Evolutionary conservation across 2,888 invertebrate genomes (phyloP), one percentile per base, ranked within the genome.

Genomic region (Drosophila setosimentum): DNA sequence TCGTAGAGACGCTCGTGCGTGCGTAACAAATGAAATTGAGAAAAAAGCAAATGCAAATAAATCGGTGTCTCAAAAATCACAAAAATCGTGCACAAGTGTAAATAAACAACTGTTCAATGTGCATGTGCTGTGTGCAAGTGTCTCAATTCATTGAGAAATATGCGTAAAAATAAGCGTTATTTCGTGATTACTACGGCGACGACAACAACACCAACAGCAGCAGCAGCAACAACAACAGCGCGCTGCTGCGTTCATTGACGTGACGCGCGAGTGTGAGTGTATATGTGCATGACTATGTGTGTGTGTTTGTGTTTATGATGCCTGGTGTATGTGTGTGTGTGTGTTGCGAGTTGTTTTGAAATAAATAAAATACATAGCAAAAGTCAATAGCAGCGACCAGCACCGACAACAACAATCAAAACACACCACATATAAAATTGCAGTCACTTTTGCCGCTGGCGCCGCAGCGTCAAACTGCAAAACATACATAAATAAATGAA

Each of bases 171-270:
- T 45, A 45, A 73, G 91, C 82, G 77, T 84, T 73, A 85, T 85
- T 77, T 73, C 51, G 61, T 73, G 67, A 73, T 71, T 80, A 80
- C 83, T 83, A 80, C 80, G 82, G 80, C 75, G 69, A 79, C 79
- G 63, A 68, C 77, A 73, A 73, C 83, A 69, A 85, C 74, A 75
- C 59, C 78, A 67, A 72, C 57, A 67, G 40, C 78, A 68, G 60
- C 74, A 76, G 21, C 21, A 45, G 2, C 37, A 37, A 75, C 78
- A 67, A 77, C 78, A 83, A 78, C 82, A 62, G 48, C 82, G 70
- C 74, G 86, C 80, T 89, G 90, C 90, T 89, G 87, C 91, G 86
- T 90, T 90, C 86, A 90, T 90, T 90, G 90, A 90, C 90, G 90
- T 89, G 90, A 89, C 86, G 86, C 82, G 89, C 67, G 82, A 76